Conservation (phyloP, 2,113 vertebrate genomes). For the Pholis gunnellus region DNA sequence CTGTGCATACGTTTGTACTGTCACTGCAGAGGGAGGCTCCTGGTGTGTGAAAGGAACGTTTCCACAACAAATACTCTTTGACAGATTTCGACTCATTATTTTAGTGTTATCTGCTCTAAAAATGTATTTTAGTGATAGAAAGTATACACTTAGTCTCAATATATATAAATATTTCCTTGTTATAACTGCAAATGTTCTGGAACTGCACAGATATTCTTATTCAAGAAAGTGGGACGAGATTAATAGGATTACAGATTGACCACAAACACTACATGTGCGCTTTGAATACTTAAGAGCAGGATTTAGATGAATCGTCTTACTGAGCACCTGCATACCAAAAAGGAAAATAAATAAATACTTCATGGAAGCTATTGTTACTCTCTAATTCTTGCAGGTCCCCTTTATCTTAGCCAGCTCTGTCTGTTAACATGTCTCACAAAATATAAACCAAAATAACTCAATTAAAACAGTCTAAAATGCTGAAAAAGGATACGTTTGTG, state of each 20-base stretch:
- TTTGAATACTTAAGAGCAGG: conserved; percentile 70
- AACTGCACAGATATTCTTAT: conserved; percentile 37
- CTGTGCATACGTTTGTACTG: conserved; percentile 8
- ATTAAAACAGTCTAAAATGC: background rate
- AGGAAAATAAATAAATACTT: background rate
- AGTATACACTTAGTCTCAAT: conserved; percentile 7
- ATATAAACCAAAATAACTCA: background rate
- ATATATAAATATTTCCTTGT: conserved; percentile 21
- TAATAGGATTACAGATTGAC: conserved; percentile 52
- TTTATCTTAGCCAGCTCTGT: background rate
- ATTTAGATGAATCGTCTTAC: conserved; percentile 55
- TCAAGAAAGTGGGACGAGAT: conserved; percentile 48
- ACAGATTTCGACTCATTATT: conserved; percentile 21
- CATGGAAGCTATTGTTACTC: background rate
- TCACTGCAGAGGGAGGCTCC: conserved; percentile 9
- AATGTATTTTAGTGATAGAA: conserved; percentile 20
- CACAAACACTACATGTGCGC: conserved; percentile 53
- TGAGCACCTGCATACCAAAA: conserved; percentile 43
- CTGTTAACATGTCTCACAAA: background rate
- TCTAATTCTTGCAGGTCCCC: background rate
- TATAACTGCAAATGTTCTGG: conserved; percentile 44
- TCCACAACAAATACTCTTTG: conserved; percentile 5
- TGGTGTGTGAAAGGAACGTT: conserved; percentile 1
- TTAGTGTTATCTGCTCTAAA: background rate
- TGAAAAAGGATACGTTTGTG: background rate